Percentiles rank a stretch among this genome's conserved stretches.
These are phyloP conservation scores for Tamandua tetradactyla DNA, from an alignment of 2,797 vertebrate species.

Conservation along the genomic window DNA sequence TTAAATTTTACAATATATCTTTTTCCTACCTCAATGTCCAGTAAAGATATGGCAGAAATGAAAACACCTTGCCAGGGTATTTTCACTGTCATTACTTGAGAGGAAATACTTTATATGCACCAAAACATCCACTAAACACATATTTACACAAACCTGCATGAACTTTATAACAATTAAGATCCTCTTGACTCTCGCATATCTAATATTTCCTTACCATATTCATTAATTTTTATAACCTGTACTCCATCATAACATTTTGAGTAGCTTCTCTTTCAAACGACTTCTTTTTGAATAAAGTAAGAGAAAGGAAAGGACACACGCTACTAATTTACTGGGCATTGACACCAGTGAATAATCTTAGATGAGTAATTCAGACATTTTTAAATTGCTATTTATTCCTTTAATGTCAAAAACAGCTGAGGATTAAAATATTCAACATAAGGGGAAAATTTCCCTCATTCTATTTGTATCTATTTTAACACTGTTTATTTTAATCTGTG, in stretches of 20 bases:
- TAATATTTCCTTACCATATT: neutral
- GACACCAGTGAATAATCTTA: neutral
- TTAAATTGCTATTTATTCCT: neutral
- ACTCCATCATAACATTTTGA: constrained; percentile 33
- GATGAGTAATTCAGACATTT: neutral
- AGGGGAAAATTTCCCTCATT: neutral
- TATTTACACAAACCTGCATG: neutral
- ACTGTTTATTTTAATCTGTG: constrained; percentile 55
- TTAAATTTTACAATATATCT: neutral
- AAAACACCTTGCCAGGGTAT: neutral
- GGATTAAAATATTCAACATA: neutral
- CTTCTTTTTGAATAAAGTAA: neutral
- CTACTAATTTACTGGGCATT: neutral
- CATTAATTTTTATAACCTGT: neutral
- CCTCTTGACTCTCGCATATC: neutral
- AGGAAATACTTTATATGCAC: neutral
- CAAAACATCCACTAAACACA: neutral
- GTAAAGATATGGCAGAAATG: neutral
- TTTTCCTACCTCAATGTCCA: neutral
- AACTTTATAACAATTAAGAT: neutral
- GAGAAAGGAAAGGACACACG: neutral
- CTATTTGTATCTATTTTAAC: constrained; percentile 30
- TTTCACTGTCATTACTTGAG: neutral
- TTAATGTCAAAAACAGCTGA: neutral
- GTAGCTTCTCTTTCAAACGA: constrained; percentile 24